These are phyloP conservation scores for Nowickia ferox DNA, from an alignment of 2,888 invertebrate species.

Conservation along the genomic window DNA sequence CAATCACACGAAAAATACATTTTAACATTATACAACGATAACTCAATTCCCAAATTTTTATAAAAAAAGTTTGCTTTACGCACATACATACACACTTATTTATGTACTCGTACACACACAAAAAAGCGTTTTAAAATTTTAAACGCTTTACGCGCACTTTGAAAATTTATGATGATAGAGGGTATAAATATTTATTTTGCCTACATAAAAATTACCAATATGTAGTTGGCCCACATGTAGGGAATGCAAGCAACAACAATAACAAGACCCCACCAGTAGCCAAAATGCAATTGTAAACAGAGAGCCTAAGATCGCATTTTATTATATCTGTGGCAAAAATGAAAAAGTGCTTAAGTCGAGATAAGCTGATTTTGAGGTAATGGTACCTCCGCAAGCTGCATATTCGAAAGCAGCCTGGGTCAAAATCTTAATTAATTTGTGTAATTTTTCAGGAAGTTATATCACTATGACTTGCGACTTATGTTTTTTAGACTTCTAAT, in stretches of 20 bases:
- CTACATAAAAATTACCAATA: constrained; percentile 29
- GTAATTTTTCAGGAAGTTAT: too few species aligned
- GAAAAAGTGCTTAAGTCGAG: too few species aligned
- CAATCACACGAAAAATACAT: constrained; percentile 32
- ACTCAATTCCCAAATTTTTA: constrained; percentile 43
- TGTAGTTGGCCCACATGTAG: background rate
- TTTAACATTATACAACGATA: constrained; percentile 48
- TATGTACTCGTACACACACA: background rate
- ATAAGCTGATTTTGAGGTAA: too few species aligned
- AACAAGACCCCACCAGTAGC: constrained; percentile 22
- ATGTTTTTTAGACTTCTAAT: too few species aligned
- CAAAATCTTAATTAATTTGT: too few species aligned
- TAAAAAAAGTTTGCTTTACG: background rate
- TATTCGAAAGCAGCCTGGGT: too few species aligned
- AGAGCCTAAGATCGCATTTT: constrained; percentile 17
- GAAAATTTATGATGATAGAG: constrained; percentile 33
- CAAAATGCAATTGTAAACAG: constrained; percentile 58
- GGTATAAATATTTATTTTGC: constrained; percentile 35
- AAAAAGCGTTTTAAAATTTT: constrained; percentile 16
- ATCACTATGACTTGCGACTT: too few species aligned
- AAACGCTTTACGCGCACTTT: constrained; percentile 58
- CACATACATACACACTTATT: background rate
- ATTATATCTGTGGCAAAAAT: too few species aligned
- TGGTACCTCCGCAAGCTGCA: too few species aligned
- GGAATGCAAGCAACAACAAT: constrained; percentile 17